Percentiles rank a stretch among this genome's conserved stretches.
Conservation (phyloP, 2,888 invertebrate genomes). For the Nomada lathburiana region DNA sequence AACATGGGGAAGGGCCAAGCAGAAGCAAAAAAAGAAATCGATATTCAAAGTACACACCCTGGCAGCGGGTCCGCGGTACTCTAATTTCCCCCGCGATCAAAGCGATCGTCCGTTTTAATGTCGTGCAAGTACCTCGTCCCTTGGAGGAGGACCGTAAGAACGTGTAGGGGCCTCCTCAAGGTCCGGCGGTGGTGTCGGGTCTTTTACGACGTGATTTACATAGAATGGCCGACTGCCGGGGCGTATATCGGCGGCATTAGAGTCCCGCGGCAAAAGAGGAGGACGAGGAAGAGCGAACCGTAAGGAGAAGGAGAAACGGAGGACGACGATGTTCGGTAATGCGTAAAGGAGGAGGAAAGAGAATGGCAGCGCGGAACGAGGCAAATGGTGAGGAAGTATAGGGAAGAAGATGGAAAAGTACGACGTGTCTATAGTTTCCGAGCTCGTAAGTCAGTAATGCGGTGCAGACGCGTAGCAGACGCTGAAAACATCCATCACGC, state of each 20-base stretch:
- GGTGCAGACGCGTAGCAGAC: conserved; percentile 83
- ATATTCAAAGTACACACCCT: conserved; percentile 43
- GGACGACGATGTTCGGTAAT: conserved; percentile 55
- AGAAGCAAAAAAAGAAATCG: conserved; percentile 30
- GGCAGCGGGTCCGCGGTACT: conserved; percentile 40
- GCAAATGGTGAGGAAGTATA: neutral
- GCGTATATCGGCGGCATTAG: conserved; percentile 75
- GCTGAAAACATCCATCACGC: conserved; percentile 84
- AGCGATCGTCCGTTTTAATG: conserved; percentile 66
- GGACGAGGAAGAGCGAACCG: neutral
- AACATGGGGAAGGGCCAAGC: neutral
- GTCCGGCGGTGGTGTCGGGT: conserved; percentile 75
- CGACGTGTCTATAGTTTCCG: conserved; percentile 69
- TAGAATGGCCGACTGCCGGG: conserved; percentile 78
- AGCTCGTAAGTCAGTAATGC: conserved; percentile 81
- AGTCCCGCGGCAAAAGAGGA: conserved; percentile 65
- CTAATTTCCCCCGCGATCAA: conserved; percentile 61
- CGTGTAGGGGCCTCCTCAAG: conserved; percentile 62
- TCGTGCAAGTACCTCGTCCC: conserved; percentile 61
- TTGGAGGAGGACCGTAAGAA: conserved; percentile 50
- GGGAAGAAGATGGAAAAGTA: conserved; percentile 51
- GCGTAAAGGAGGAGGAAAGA: conserved; percentile 45
- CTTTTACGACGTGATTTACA: conserved; percentile 81
- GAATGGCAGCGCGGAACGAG: conserved; percentile 19
- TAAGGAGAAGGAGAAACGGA: conserved; percentile 14